Base-by-base conservation (phyloP, 2,888 invertebrate genomes). In the Brassicogethes aeneus region DNA sequence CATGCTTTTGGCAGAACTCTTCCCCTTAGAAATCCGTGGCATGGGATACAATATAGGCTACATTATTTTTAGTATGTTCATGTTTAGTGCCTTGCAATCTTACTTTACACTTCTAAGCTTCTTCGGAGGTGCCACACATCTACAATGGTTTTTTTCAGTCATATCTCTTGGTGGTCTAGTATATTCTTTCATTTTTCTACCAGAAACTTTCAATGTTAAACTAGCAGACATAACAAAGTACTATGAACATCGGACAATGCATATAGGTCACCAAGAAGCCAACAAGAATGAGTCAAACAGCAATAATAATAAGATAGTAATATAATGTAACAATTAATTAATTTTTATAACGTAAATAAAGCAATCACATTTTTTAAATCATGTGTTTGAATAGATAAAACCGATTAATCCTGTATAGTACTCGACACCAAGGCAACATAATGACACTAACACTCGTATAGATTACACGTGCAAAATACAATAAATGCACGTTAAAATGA, bases 1-100 rank as follows among this genome's bases (percentile, higher is more conserved):
- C 74, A 77, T 76, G 37, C 72, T 77, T 71, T 76, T 76, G 1
- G 77, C 77, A 0, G 78, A 77, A 63, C 59, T 78, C 3, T 77
- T 75, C 53, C 77, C 77, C 1, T 65, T 74, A 2, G 75, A 76
- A 46, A 76, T 77, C 32, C 68, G 78, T 29, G 76, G 77, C 2
- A 62, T 76, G 13, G 76, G 75, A 0, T 47, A 44, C 37, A 74
- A 75, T 5, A 62, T 76, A 38, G 69, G 71, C 34, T 74, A 75
- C 56, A 71, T 73, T 31, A 61, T 73, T 45, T 76, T 74, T 1
- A 75, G 76, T 50, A 50, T 74, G 16, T 57, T 76, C 2, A 76
- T 78, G 76, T 78, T 77, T 53, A 60, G 67, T 1, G 72, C 76
- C 1, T 65, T 78, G 3, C 75, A 76, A 51, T 69, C 68, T 39